Evolutionary conservation across 2,888 invertebrate species (phyloP).

Genomic region (Orgyia antiqua): DNA sequence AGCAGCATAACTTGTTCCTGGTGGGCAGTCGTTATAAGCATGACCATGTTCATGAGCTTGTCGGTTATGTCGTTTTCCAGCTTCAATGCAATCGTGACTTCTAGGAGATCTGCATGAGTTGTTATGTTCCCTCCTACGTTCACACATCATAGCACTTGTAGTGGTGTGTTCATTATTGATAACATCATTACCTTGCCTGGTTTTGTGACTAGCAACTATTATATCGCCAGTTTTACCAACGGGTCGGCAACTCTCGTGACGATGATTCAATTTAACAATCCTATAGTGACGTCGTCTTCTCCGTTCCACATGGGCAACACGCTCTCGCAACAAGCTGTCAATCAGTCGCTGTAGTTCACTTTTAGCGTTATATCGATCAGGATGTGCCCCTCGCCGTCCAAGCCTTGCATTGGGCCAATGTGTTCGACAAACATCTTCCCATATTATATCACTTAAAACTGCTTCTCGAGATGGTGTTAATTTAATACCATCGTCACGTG

Average conservation of each 20-base stretch:
- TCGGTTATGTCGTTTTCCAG: conserved; percentile 32
- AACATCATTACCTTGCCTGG: conserved; percentile 44
- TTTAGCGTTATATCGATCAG: conserved; percentile 52
- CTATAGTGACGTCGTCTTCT: conserved; percentile 65
- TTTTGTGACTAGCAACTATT: conserved; percentile 68
- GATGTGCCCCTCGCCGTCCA: conserved; percentile 48
- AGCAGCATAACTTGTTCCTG: conserved; percentile 55
- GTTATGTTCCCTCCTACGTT: conserved; percentile 36
- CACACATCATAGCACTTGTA: conserved; percentile 35
- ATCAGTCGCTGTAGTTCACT: conserved; percentile 63
- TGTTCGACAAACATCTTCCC: conserved; percentile 70
- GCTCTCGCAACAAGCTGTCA: conserved; percentile 60
- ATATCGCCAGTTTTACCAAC: conserved; percentile 70
- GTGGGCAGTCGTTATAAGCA: conserved; percentile 42
- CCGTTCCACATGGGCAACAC: conserved; percentile 65
- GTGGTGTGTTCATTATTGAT: conserved; percentile 43
- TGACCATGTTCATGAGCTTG: conserved; percentile 18
- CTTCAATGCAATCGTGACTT: conserved; percentile 45
- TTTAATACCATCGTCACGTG: conserved; percentile 69
- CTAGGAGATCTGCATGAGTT: conserved; percentile 34
- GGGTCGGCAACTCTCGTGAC: conserved; percentile 59
- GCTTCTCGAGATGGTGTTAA: conserved; percentile 68
- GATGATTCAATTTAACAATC: conserved; percentile 64
- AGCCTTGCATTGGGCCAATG: conserved; percentile 68
- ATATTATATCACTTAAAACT: conserved; percentile 69